Conservation (phyloP, 2,113 vertebrate species). For the Illadopsis cleaveri region DNA sequence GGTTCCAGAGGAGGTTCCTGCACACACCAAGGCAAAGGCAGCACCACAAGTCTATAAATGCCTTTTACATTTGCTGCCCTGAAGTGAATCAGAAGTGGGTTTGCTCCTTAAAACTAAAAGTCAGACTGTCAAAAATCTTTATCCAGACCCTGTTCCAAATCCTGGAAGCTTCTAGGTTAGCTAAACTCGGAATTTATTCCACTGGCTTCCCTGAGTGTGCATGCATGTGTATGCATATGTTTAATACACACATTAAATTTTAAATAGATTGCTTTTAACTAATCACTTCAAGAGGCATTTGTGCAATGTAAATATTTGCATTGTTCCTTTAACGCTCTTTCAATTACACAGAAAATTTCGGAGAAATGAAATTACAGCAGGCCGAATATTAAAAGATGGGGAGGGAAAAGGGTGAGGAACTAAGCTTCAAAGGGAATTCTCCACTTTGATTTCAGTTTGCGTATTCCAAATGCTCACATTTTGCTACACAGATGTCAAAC, state of each 20-base stretch:
- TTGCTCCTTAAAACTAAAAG: neutral
- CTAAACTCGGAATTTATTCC: neutral
- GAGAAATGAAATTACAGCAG: conserved; percentile 31
- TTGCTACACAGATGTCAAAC: conserved; percentile 49
- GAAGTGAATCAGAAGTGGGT: neutral
- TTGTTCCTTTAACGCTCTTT: conserved; percentile 48
- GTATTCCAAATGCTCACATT: neutral
- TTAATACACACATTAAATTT: conserved; percentile 17
- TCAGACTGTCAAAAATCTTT: neutral
- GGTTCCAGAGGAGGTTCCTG: neutral
- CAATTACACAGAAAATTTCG: conserved; percentile 40
- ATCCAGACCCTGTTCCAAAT: neutral
- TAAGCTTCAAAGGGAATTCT: conserved; percentile 7
- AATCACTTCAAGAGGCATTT: conserved; percentile 47
- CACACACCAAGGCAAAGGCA: neutral
- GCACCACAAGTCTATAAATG: neutral
- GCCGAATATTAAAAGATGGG: conserved; percentile 1
- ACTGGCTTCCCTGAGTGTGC: neutral
- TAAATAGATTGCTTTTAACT: conserved; percentile 49
- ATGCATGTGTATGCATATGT: neutral
- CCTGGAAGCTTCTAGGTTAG: neutral
- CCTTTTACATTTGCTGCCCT: neutral
- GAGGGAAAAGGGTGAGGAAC: neutral
- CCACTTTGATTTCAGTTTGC: conserved; percentile 27
- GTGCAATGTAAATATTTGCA: conserved; percentile 59